Percentiles rank a stretch among this genome's conserved stretches.
Conservation (phyloP, 2,888 invertebrate species). For the Creontiades dilutus region DNA sequence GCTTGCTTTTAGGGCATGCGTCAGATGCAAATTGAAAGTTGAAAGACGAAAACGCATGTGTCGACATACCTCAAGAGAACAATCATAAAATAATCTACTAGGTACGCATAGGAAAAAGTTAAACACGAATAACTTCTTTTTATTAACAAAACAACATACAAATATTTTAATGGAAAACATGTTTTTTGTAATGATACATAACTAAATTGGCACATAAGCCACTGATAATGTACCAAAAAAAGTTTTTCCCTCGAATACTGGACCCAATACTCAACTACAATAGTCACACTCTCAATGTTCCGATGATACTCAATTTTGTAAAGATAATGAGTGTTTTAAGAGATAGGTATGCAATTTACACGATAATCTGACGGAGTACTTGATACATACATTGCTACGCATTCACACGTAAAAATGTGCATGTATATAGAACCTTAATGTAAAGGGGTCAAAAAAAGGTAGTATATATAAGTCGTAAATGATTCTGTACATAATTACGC, state of each 20-base stretch:
- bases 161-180: slow-evolving; percentile 64
- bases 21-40: too few species aligned
- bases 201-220: slow-evolving; percentile 65
- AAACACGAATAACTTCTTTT: slow-evolving; percentile 60
- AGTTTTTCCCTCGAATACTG: slow-evolving; percentile 6
- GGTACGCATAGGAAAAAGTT: not conserved
- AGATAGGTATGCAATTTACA: not conserved
- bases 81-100: not conserved
- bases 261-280: slow-evolving; percentile 54
- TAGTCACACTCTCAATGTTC: not conserved
- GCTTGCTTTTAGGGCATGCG: too few species aligned
- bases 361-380: not conserved
- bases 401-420: too few species aligned
- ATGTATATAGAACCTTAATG: too few species aligned
- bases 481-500: too few species aligned
- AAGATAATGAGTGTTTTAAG: not conserved
- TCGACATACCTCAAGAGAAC: too few species aligned
- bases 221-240: slow-evolving; percentile 36
- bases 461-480: too few species aligned
- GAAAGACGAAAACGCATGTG: too few species aligned
- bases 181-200: slow-evolving; percentile 40
- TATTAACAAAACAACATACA: slow-evolving; percentile 67
- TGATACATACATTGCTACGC: not conserved
- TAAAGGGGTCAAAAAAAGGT: too few species aligned
- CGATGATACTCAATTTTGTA: not conserved